Evolutionary conservation across 2,113 vertebrate genomes (phyloP).

Genomic region (Atherinomorus stipes): DNA sequence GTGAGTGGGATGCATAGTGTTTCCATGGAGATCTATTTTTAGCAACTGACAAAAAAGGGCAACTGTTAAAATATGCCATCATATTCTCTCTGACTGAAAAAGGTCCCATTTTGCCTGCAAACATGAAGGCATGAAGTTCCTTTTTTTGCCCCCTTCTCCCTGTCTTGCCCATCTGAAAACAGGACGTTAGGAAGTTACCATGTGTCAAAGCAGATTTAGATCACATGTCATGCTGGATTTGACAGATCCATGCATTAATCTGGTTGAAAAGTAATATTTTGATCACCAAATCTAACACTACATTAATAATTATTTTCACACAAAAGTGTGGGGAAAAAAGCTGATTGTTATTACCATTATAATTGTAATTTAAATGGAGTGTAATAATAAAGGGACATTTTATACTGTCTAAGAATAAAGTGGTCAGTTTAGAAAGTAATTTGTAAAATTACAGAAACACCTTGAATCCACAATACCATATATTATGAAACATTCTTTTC

Average conservation of each 20-base stretch:
- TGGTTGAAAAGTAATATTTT: no score
- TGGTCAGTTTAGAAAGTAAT: no score
- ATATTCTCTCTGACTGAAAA: slow-evolving; percentile 58
- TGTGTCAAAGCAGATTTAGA: slow-evolving; percentile 36
- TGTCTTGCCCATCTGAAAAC: slow-evolving; percentile 29
- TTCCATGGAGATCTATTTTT: slow-evolving; percentile 88
- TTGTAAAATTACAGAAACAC: no score
- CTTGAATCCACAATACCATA: no score
- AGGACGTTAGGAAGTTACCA: slow-evolving; percentile 4
- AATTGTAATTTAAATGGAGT: no score
- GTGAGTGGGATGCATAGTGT: slow-evolving; percentile 82
- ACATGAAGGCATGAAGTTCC: slow-evolving; percentile 16
- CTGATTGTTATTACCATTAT: no score
- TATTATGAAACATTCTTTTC: no score
- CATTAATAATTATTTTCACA: no score
- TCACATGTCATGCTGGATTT: slow-evolving; percentile 22
- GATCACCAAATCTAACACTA: no score
- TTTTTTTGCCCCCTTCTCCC: neutral
- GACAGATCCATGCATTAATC: slow-evolving; percentile 35
- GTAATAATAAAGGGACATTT: no score
- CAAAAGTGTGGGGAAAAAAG: no score
- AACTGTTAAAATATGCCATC: slow-evolving; percentile 83
- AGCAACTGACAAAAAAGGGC: slow-evolving; percentile 70
- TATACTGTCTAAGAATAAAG: no score
- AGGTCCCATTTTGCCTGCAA: slow-evolving; percentile 40